Percentiles rank a stretch among this genome's conserved stretches.
phyloP scores from a whole-genome alignment of 2,113 vertebrate species.

The Lynx canadensis region DNA sequence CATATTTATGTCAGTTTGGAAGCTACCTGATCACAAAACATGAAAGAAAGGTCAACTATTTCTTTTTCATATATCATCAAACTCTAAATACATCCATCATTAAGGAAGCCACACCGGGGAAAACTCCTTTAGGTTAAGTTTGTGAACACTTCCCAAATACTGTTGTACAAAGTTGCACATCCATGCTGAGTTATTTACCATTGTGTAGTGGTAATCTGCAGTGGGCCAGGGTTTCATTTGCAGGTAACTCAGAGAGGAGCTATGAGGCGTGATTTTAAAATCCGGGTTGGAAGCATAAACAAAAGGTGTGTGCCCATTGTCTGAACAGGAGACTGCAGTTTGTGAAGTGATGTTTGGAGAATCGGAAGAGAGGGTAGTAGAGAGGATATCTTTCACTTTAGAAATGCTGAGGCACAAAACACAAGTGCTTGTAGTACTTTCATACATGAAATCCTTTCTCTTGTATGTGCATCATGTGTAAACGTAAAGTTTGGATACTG shows the following conservation, averaged over 20 bases:
- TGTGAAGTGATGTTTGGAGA: slow-evolving; percentile 82
- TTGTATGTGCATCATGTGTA: slow-evolving; percentile 96
- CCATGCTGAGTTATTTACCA: slow-evolving; percentile 87
- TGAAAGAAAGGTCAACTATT: slow-evolving; percentile 89
- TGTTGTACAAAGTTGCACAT: slow-evolving; percentile 85
- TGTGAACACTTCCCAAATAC: slow-evolving; percentile 80
- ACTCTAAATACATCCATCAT: slow-evolving; percentile 87
- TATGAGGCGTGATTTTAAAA: slow-evolving; percentile 85
- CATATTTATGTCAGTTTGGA: slow-evolving; percentile 87
- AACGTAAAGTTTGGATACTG: slow-evolving; percentile 96
- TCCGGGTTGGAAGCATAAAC: slow-evolving; percentile 85
- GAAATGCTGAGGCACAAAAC: slow-evolving; percentile 93
- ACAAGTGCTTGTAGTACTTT: slow-evolving; percentile 87
- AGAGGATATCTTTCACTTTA: slow-evolving; percentile 86
- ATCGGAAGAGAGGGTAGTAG: slow-evolving; percentile 81
- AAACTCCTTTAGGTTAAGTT: slow-evolving; percentile 81
- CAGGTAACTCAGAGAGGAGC: slow-evolving; percentile 81
- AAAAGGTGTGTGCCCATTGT: slow-evolving; percentile 75
- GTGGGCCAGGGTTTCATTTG: slow-evolving; percentile 78
- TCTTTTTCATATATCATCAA: slow-evolving; percentile 88
- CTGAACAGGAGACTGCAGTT: slow-evolving; percentile 80
- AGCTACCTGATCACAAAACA: slow-evolving; percentile 93
- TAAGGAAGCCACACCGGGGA: slow-evolving; percentile 86
- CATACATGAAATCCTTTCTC: slow-evolving; percentile 99
- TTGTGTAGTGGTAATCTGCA: slow-evolving; percentile 81